A percentile compares a stretch with the other conserved stretches of the same genome.
Conservation (phyloP, 2,888 invertebrate genomes). For the Parnassius smintheus region DNA sequence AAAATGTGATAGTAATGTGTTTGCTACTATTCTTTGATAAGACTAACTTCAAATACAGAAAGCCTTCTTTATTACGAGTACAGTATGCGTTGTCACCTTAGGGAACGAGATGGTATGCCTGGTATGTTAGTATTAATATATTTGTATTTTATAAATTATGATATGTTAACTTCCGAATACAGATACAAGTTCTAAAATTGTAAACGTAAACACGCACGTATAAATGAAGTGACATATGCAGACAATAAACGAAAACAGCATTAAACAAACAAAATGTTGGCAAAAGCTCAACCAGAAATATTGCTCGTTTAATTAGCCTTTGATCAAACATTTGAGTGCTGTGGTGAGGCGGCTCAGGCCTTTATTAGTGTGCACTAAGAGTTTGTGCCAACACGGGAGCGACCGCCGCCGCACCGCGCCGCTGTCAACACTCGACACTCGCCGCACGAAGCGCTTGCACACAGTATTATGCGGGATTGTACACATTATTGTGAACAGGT, state of each 20-base stretch:
- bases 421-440: not conserved
- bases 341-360: not conserved
- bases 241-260: not conserved
- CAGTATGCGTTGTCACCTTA: too few relatives aligned
- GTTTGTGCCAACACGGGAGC: not conserved
- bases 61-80: too few relatives aligned
- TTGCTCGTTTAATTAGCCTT: conserved; percentile 1
- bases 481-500: not conserved
- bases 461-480: not conserved
- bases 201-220: too few relatives aligned
- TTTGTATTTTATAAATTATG: too few relatives aligned
- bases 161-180: too few relatives aligned
- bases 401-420: not conserved
- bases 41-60: too few relatives aligned
- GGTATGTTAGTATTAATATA: too few relatives aligned
- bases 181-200: too few relatives aligned
- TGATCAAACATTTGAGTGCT: conserved; percentile 2
- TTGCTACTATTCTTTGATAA: too few relatives aligned
- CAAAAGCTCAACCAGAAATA: not conserved
- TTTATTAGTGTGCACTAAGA: conserved; percentile 5
- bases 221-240: too few relatives aligned
- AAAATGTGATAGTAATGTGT: too few relatives aligned
- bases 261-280: not conserved
- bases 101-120: too few relatives aligned
- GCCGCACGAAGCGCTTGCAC: not conserved